Evolutionary conservation across 2,797 vertebrate genomes (phyloP), one percentile per base, ranked within the genome.

Genomic region (Austrolebias charrua): DNA sequence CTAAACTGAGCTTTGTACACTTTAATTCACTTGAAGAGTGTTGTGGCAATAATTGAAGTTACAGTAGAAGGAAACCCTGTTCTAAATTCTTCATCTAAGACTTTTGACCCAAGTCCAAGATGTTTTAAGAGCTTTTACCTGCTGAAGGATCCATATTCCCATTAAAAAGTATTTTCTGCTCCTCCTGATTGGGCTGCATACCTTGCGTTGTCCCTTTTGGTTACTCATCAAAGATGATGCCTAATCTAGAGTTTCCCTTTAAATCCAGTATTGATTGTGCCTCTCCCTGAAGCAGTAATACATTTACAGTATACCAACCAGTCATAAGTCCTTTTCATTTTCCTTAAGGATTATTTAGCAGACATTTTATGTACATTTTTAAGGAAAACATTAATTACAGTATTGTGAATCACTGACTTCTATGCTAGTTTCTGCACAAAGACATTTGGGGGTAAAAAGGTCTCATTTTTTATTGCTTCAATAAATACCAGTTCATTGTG

Each of bases 141-240:
- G 46, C 48, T 19, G n/a, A 75, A 47, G 13, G 33, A 10, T 61
- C 33, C 1, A 48, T 58, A 49, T 31, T 67, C 55, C 58, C 55
- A 40, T 31, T 59, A 43, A 71, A 70, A 75, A 42, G 61, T 19
- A 44, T 49, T 67, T 62, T 73, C 73, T 61, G 67, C 42, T 78
- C 31, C 6, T 54, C 53, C 42, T 55, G 43, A 13, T 63, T 53
- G 16, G 38, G 9, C 51, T 62, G 52, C 50, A 29, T 59, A 40
- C 55, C 54, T 42, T 60, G 16, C 52, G 54, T 68, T 75, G 63
- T 71, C 66, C 71, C 60, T 61, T 33, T 68, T 51, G 50, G 69
- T 73, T 62, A 69, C n/a, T 24, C 54, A 24, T 76, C 63, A 79
- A 72, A 77, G 71, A 76, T 86, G 80, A 83, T 79, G 64, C 69